phyloP scores from a whole-genome alignment of 2,113 vertebrate species.

The Corythoichthys haematopterus region DNA sequence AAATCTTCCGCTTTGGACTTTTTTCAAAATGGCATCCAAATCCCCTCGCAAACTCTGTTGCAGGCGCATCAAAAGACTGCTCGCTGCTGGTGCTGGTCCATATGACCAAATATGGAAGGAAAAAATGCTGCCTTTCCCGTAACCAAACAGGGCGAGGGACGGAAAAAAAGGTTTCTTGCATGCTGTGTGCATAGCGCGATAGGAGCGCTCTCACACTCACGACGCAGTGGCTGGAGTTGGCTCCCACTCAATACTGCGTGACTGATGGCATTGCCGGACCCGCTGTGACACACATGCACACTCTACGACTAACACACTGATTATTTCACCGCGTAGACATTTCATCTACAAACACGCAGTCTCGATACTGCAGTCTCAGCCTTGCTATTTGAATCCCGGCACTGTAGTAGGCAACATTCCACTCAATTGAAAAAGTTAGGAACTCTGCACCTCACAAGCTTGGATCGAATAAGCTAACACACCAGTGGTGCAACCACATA shows the following conservation, averaged over 20 bases:
- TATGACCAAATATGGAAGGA: conserved; percentile 80
- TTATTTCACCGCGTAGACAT: conserved; percentile 36
- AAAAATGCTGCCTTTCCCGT: conserved; percentile 76
- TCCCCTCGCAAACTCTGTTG: conserved; percentile 70
- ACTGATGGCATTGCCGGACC: conserved; percentile 51
- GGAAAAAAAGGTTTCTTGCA: conserved; percentile 51
- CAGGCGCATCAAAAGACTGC: conserved; percentile 73
- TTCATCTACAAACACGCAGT: conserved; percentile 49
- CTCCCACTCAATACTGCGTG: conserved; percentile 46
- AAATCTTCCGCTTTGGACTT: conserved; percentile 25
- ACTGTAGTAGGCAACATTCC: conserved; percentile 56
- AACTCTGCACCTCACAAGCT: conserved; percentile 27
- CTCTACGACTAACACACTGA: conserved; percentile 18
- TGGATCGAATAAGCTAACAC: conserved; percentile 10
- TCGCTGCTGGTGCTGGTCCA: conserved; percentile 65
- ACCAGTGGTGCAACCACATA: neutral
- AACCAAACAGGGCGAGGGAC: conserved; percentile 65
- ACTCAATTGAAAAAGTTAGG: conserved; percentile 4
- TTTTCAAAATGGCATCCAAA: conserved; percentile 28
- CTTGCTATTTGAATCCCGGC: conserved; percentile 14
- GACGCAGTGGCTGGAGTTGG: conserved; percentile 54
- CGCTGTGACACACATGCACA: conserved; percentile 34
- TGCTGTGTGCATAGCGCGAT: conserved; percentile 68
- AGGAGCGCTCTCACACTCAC: conserved; percentile 66
- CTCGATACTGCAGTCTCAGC: conserved; percentile 20